A percentile compares a stretch with the other conserved stretches of the same genome.
Evolutionary conservation across 2,888 invertebrate species (phyloP).

Genomic region (Omphaloscelis lunosa): DNA sequence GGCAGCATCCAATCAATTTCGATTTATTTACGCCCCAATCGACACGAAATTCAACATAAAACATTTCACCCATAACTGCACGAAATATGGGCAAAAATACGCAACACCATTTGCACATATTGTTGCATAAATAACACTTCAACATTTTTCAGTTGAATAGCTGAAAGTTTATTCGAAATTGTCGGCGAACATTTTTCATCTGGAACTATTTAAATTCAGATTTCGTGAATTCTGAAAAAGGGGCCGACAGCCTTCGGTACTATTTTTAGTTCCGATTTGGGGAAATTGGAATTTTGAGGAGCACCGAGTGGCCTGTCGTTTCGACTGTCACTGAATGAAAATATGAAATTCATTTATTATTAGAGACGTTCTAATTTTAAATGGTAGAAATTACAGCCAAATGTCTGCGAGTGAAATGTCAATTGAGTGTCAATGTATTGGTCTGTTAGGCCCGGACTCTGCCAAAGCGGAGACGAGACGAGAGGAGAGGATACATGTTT

Average conservation of each 20-base stretch:
- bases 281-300: conserved; percentile 46
- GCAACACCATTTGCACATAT: conserved; percentile 40
- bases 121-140: conserved; percentile 54
- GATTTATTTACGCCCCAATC: conserved; percentile 15
- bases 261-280: conserved; percentile 44
- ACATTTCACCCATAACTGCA: conserved; percentile 25
- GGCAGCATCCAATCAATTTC: conserved; percentile 22
- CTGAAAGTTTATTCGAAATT: conserved; percentile 53
- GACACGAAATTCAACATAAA: conserved; percentile 6
- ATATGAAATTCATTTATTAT: conserved; percentile 14
- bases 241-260: conserved; percentile 27
- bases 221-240: conserved; percentile 39
- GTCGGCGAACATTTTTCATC: conserved; percentile 55
- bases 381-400: conserved; percentile 7
- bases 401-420: not conserved
- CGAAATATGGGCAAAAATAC: conserved; percentile 36
- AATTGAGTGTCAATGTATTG: conserved; percentile 6
- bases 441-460: no score
- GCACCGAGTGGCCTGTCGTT: conserved; percentile 1
- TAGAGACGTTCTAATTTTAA: conserved; percentile 12
- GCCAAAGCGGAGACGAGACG: no score
- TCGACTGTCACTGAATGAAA: conserved; percentile 10
- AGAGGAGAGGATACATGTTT: no score
- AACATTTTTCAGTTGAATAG: conserved; percentile 48
- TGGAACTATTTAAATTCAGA: conserved; percentile 58